phyloP scores from a whole-genome alignment of 2,113 vertebrate genomes.

The Myocastor coypus region DNA sequence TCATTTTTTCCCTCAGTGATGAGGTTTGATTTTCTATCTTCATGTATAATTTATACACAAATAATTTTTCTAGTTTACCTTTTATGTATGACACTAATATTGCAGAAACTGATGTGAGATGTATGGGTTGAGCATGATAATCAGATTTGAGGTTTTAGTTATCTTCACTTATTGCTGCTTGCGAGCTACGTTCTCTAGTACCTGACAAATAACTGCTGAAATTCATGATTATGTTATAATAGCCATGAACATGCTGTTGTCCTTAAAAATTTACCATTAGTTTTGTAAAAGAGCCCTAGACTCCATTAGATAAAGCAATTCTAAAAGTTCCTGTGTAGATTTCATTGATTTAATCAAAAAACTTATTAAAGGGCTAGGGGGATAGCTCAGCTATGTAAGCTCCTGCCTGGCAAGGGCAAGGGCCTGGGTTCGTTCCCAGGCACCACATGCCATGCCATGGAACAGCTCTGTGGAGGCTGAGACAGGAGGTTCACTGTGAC shows the following conservation, averaged over 20 bases:
- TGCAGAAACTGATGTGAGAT: slow-evolving; percentile 29
- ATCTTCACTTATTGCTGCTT: background rate
- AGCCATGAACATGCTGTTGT: background rate
- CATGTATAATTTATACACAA: background rate
- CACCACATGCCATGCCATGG: too few relatives aligned
- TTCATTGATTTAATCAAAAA: slow-evolving; percentile 36
- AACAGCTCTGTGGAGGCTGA: too few relatives aligned
- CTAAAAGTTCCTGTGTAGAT: background rate
- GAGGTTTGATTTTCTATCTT: slow-evolving; percentile 46
- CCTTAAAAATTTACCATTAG: background rate
- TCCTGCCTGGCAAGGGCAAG: too few relatives aligned
- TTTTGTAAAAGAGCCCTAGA: slow-evolving; percentile 29
- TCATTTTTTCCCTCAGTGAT: background rate
- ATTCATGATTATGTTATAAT: background rate
- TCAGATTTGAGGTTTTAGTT: background rate
- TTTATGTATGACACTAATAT: slow-evolving; percentile 26
- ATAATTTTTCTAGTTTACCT: background rate
- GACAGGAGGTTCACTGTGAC: too few relatives aligned
- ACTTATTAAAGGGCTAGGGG: background rate
- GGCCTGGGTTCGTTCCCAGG: too few relatives aligned
- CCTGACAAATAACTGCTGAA: background rate
- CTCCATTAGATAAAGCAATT: background rate
- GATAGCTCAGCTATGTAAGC: too few relatives aligned
- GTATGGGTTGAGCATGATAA: background rate
- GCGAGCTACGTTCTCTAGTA: background rate